Evolutionary conservation across 2,888 invertebrate genomes (phyloP), one percentile per base, ranked within the genome.

Genomic region (Plutella xylostella): DNA sequence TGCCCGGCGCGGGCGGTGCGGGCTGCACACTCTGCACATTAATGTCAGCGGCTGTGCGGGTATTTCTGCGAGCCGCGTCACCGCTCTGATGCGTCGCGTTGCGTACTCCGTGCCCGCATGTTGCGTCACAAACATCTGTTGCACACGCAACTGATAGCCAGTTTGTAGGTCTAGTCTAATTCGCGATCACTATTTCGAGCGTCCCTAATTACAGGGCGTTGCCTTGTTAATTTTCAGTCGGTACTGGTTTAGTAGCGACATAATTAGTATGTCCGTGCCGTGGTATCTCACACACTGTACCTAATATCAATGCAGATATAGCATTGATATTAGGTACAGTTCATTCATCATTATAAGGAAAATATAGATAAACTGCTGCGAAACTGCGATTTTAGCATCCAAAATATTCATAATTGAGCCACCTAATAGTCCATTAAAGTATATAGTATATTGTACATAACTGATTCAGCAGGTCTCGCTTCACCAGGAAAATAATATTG

Each of bases 31-130:
- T 42, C 48, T 44, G 48, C 41, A 39, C 54, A 52, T n/a, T n/a
- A 58, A 54, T 53, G 55, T 60, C 57, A 56, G 50, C 58, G 64
- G 60, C 60, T 60, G 55, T n/a, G 51, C 22, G 59, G 58, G 60
- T 73, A 75, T 75, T 76, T 72, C 55, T 61, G 67, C 52, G 55
- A 58, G 46, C 45, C 61, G 54, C 72, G 69, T 76, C 74, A 75
- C 61, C 62, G 57, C 37, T 17, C 12, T 21, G 20, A 41, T 19
- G 41, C 41, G 11, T 41, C 31, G 31, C 41, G 41, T 41, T 25
- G 39, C 20, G 39, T 25, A 39, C 39, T 22, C 19, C 31, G 30
- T 30, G 41, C 41, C 30, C 41, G 41, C 19, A n/a, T 30, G 11
- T 41, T 41, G 41, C 41, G 41, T 41, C 41, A 41, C 19, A 19